Percentiles rank a stretch among this genome's conserved stretches.
Evolutionary conservation across 2,888 invertebrate genomes (phyloP).

Genomic region (Gandaritis pyraliata): DNA sequence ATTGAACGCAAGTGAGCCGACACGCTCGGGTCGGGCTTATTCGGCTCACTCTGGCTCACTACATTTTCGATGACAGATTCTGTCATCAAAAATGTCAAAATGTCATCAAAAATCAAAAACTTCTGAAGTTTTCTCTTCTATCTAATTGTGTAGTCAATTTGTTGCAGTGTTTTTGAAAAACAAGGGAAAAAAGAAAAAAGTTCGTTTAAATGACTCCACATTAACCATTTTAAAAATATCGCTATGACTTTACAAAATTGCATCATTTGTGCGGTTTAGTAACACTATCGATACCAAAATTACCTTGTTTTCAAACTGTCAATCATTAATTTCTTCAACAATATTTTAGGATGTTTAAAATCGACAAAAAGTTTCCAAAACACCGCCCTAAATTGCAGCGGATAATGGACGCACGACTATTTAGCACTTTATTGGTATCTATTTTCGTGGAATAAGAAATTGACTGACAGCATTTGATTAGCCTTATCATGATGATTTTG

Average conservation of each 20-base stretch:
- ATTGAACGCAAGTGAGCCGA: too few species aligned
- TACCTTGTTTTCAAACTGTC: conserved; percentile 1
- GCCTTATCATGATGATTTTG: background rate
- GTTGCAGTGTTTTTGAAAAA: too few species aligned
- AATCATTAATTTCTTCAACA: background rate
- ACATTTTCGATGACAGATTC: too few species aligned
- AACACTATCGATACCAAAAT: background rate
- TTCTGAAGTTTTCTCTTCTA: too few species aligned
- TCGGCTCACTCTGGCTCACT: too few species aligned
- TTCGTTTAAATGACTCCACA: too few species aligned
- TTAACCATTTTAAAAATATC: too few species aligned
- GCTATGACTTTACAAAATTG: background rate
- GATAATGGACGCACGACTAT: background rate
- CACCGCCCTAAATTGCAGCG: background rate
- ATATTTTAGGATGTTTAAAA: background rate
- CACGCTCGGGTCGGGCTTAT: too few species aligned
- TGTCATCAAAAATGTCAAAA: too few species aligned
- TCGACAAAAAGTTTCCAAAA: background rate
- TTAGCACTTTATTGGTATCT: background rate
- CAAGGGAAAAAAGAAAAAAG: too few species aligned
- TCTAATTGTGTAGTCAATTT: too few species aligned
- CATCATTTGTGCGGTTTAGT: background rate
- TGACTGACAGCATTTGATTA: background rate
- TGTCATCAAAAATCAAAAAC: too few species aligned
- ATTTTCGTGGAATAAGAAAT: background rate